Percentiles rank a stretch among this genome's conserved stretches.
Evolutionary conservation across 2,797 vertebrate genomes (phyloP).

Genomic region (Ambastaia sidthimunki): DNA sequence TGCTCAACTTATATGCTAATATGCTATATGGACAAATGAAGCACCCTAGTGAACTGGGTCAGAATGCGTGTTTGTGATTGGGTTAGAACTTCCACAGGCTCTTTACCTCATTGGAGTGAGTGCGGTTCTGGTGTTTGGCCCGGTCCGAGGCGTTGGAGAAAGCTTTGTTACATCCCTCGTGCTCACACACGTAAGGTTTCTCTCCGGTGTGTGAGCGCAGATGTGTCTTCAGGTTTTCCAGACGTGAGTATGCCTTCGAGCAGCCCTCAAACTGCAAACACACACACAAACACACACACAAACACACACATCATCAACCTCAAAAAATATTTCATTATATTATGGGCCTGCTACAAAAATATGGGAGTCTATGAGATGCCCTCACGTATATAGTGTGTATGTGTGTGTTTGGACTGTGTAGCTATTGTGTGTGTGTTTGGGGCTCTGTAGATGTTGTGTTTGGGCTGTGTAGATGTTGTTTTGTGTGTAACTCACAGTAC

Average conservation of each 20-base stretch:
- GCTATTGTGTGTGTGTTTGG: conserved; percentile 6
- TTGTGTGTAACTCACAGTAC: conserved; percentile 83
- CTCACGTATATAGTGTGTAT: neutral
- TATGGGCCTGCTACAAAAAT: too few relatives aligned
- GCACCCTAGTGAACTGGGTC: too few relatives aligned
- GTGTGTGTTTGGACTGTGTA: neutral
- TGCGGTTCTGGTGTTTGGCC: conserved; percentile 98
- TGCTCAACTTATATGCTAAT: neutral
- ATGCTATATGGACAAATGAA: neutral
- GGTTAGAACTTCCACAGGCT: neutral
- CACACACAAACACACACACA: conserved; percentile 24
- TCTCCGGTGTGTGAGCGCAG: conserved; percentile 97
- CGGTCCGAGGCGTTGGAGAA: conserved; percentile 97
- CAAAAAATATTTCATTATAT: neutral
- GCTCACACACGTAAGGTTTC: conserved; percentile 96
- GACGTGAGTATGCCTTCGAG: conserved; percentile 94
- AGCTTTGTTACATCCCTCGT: conserved; percentile 97
- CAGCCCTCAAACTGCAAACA: conserved; percentile 96
- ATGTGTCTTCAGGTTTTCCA: conserved; percentile 99
- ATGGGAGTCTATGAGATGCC: too few relatives aligned
- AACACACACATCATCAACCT: conserved; percentile 11
- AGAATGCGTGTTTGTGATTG: too few relatives aligned
- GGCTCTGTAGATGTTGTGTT: neutral
- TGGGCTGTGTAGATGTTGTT: neutral
- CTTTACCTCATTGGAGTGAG: conserved; percentile 90